These are phyloP conservation scores for Drosophila melanosoma DNA, from an alignment of 2,888 invertebrate species.

Conservation along the genomic window DNA sequence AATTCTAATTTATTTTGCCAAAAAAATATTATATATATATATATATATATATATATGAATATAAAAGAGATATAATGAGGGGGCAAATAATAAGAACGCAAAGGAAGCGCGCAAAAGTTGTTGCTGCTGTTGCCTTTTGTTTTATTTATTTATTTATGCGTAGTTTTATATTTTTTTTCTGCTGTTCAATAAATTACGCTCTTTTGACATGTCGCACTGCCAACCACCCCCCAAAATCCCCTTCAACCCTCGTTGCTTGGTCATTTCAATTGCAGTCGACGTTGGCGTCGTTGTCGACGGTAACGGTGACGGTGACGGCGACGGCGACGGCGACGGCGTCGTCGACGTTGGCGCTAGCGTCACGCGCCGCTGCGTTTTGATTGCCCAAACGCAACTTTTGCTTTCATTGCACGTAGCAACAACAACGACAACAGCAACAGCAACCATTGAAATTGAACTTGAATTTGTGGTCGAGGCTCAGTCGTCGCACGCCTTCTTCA, in stretches of 20 bases:
- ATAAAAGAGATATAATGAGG: constrained; percentile 51
- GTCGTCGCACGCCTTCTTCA: constrained; percentile 60
- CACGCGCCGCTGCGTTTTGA: constrained; percentile 73
- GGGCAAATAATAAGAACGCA: constrained; percentile 34
- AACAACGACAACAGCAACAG: constrained; percentile 19
- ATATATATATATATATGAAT: constrained; percentile 5
- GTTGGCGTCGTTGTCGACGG: constrained; percentile 10
- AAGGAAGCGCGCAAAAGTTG: constrained; percentile 45
- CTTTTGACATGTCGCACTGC: constrained; percentile 73
- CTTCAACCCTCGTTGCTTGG: constrained; percentile 64
- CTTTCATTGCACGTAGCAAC: constrained; percentile 75
- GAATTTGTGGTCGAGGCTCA: constrained; percentile 26
- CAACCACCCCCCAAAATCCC: constrained; percentile 5
- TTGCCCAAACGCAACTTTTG: constrained; percentile 72
- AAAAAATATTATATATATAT: constrained; percentile 39
- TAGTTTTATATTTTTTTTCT: constrained; percentile 46
- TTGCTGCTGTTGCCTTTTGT: constrained; percentile 28
- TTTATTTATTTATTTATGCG: constrained; percentile 78
- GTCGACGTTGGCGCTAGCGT: constrained; percentile 40
- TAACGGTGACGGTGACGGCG: constrained; percentile 1
- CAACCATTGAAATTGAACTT: constrained; percentile 66
- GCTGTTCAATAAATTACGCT: constrained; percentile 75
- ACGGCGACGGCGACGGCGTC: constrained; percentile 18
- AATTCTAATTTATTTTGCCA: constrained; percentile 78
- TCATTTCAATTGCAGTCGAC: constrained; percentile 69